Base-by-base conservation (phyloP, 2,113 vertebrate genomes). In the Gavia stellata region DNA sequence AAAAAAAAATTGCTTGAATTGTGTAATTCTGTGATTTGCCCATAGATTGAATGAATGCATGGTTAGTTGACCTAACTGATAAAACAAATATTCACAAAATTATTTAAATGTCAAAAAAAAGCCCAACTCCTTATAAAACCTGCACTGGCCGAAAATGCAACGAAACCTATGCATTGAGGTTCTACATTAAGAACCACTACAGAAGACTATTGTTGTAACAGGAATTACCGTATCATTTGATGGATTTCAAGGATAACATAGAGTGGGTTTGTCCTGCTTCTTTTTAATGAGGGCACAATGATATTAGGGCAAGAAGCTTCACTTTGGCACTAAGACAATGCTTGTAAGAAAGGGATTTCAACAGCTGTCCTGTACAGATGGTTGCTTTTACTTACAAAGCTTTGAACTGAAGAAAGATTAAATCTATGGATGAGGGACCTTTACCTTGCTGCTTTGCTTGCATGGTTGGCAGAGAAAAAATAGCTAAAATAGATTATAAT, bases 331-430 rank as follows among this genome's bases (percentile, higher is more conserved):
- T 81, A 86, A 56, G 52, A 80, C 25, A 52, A 20, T 25, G 52
- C 36, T 86, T 70, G 53, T 66, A 44, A 72, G 72, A 74, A 38
- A 79, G 68, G 61, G n/a, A 88, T 68, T 96, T 83, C 94, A 97
- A 72, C 95, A 95, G 95, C 96, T 96, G 92, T 42, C 87, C 88
- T 93, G 58, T 81, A 87, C 96, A 97, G 93, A 95, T 97, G 94
- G 96, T 14, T 94, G 84, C 84, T 95, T 94, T 91, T 85, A 95
- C 84, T 96, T 78, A 95, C 44, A 92, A 72, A 75, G 90, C 67
- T 94, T 70, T 94, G 88, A 86, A 77, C 84, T 90, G 58, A 89
- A 87, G 83, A 92, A 71, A 96, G 49, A 90, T 71, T 49, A 65
- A 84, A 88, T 77, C 90, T 28, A 38, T 25, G 61, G 67, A 65